Percentiles rank a stretch among this genome's conserved stretches.
These are phyloP conservation scores for Andinoacara biseriatus DNA, from an alignment of 2,113 vertebrate species.

Conservation along the genomic window DNA sequence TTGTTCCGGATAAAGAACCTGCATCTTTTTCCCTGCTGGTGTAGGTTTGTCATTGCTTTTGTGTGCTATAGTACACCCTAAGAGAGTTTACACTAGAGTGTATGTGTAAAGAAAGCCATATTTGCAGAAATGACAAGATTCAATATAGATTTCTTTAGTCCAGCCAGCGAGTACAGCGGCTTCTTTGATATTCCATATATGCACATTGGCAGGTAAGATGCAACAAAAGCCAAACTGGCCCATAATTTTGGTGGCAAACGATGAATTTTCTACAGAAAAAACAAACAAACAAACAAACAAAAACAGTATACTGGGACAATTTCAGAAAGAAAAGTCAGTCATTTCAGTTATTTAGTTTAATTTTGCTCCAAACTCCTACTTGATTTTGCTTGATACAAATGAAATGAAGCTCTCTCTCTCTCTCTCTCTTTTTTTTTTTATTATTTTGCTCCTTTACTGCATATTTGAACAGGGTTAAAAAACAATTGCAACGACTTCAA, in stretches of 20 bases:
- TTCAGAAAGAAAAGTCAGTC: background rate
- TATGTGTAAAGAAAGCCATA: conserved; percentile 27
- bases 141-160: conserved; percentile 56
- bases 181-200: conserved; percentile 39
- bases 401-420: background rate
- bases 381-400: too few relatives aligned
- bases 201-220: conserved; percentile 14
- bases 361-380: too few relatives aligned
- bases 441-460: background rate
- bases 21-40: conserved; percentile 16
- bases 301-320: background rate
- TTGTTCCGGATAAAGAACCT: conserved; percentile 41
- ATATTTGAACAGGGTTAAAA: background rate
- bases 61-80: conserved; percentile 3
- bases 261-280: background rate
- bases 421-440: too few relatives aligned
- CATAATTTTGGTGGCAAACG: conserved; percentile 8
- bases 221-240: conserved; percentile 28
- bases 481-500: background rate
- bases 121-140: conserved; percentile 59
- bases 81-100: conserved; percentile 20
- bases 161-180: conserved; percentile 1
- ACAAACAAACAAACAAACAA: background rate
- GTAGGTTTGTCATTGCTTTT: conserved; percentile 13
- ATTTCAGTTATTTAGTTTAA: background rate